Conservation (phyloP, 2,797 vertebrate genomes). For the Enteromius paludinosus region DNA sequence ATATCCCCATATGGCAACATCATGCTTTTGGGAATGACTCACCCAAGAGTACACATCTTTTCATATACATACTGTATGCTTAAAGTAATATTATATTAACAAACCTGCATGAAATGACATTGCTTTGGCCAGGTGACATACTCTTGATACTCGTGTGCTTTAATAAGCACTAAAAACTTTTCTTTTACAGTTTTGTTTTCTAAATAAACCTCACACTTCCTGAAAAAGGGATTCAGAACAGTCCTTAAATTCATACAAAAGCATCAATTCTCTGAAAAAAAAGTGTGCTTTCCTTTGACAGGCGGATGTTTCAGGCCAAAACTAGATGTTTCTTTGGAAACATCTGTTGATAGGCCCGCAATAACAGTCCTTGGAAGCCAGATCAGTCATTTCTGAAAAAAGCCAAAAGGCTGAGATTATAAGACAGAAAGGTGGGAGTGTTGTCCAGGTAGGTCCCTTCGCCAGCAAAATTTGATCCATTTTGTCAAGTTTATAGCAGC, state of each 20-base stretch:
- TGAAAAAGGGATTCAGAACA: constrained; percentile 65
- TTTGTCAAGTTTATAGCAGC: constrained; percentile 10
- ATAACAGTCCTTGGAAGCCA: constrained; percentile 67
- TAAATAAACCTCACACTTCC: constrained; percentile 63
- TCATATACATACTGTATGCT: constrained; percentile 29
- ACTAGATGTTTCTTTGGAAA: constrained; percentile 68
- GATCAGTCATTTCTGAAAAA: constrained; percentile 61
- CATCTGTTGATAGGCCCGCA: constrained; percentile 69
- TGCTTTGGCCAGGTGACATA: constrained; percentile 81
- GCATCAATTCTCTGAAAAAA: constrained; percentile 56
- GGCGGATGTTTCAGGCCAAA: constrained; percentile 64
- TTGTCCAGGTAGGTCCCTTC: background rate
- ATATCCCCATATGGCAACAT: constrained; percentile 19
- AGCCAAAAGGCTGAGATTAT: constrained; percentile 46
- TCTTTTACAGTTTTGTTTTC: constrained; percentile 33
- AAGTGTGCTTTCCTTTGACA: constrained; percentile 77
- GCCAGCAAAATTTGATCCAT: constrained; percentile 25
- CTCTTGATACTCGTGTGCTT: constrained; percentile 60
- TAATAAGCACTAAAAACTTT: constrained; percentile 55
- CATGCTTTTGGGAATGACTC: constrained; percentile 32
- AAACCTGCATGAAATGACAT: constrained; percentile 60
- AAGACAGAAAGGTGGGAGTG: constrained; percentile 17
- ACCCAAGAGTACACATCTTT: constrained; percentile 27
- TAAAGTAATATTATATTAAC: constrained; percentile 27
- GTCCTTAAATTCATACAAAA: constrained; percentile 68